These are phyloP conservation scores for Habrosyne pyritoides DNA, from an alignment of 2,888 invertebrate genomes.

Conservation along the genomic window DNA sequence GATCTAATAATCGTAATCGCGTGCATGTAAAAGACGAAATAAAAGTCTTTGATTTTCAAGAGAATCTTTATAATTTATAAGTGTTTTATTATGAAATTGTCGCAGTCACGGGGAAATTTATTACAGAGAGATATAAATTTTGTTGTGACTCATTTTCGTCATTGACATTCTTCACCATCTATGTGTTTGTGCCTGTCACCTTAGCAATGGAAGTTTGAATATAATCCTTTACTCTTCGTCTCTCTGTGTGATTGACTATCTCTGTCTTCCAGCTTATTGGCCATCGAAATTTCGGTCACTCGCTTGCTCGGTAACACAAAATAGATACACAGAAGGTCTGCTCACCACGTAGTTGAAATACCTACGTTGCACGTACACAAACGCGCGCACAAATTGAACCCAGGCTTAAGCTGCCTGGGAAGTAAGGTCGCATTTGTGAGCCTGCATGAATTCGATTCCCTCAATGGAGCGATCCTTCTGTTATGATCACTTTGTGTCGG, in stretches of 20 bases:
- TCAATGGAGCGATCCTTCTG: background rate
- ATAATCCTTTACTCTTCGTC: slow-evolving; percentile 33
- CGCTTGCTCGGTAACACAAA: slow-evolving; percentile 50
- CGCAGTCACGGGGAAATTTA: slow-evolving; percentile 28
- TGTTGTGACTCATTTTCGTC: slow-evolving; percentile 39
- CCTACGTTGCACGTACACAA: background rate
- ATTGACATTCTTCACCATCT: slow-evolving; percentile 61
- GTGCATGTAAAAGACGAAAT: background rate
- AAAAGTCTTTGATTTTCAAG: background rate
- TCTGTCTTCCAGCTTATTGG: slow-evolving; percentile 57
- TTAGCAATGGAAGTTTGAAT: slow-evolving; percentile 54
- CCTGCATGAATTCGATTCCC: background rate
- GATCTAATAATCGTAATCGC: background rate
- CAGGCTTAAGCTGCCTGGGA: background rate
- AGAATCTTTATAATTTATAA: background rate
- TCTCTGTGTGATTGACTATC: slow-evolving; percentile 31
- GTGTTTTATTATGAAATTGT: background rate
- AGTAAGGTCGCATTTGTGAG: background rate
- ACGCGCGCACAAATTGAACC: no score
- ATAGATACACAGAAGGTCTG: slow-evolving; percentile 17
- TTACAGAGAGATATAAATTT: slow-evolving; percentile 29
- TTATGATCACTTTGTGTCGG: slow-evolving; percentile 12
- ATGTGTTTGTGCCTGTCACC: slow-evolving; percentile 62
- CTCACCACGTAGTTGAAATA: background rate
- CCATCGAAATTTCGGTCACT: slow-evolving; percentile 52